These are phyloP conservation scores for Dendrolimus pini DNA, from an alignment of 2,888 invertebrate species.

Conservation along the genomic window DNA sequence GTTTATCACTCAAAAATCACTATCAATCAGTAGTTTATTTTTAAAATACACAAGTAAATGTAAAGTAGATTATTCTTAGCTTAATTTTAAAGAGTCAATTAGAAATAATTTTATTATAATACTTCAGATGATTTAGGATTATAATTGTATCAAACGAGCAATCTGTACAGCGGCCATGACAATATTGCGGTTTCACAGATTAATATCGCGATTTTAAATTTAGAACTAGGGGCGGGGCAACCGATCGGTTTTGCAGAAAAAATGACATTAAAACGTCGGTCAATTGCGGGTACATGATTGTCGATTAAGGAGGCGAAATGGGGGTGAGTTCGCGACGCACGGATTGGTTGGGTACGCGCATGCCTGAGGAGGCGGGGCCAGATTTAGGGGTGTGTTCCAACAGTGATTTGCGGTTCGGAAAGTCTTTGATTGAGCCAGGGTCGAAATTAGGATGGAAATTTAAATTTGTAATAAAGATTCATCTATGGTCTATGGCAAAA, in stretches of 20 bases:
- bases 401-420: slow-evolving; percentile 70
- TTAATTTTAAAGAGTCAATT: not conserved
- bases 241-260: slow-evolving; percentile 64
- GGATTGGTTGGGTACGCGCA: slow-evolving; percentile 55
- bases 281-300: slow-evolving; percentile 58
- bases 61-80: not conserved
- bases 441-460: slow-evolving; percentile 20
- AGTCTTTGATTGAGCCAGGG: slow-evolving; percentile 67
- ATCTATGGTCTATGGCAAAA: too few relatives aligned
- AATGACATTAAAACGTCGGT: slow-evolving; percentile 66
- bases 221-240: slow-evolving; percentile 50
- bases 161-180: slow-evolving; percentile 26
- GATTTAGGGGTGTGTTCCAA: slow-evolving; percentile 63
- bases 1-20: too few relatives aligned
- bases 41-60: slow-evolving; percentile 5
- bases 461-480: too few relatives aligned
- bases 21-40: slow-evolving; percentile 6
- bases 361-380: slow-evolving; percentile 51
- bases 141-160: slow-evolving; percentile 25
- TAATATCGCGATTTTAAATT: slow-evolving; percentile 53
- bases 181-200: slow-evolving; percentile 60
- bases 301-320: slow-evolving; percentile 18
- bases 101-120: not conserved
- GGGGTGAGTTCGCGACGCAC: slow-evolving; percentile 28
- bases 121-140: not conserved